Conservation (phyloP, 2,888 invertebrate genomes). For the Dorcus parallelipipedus region DNA sequence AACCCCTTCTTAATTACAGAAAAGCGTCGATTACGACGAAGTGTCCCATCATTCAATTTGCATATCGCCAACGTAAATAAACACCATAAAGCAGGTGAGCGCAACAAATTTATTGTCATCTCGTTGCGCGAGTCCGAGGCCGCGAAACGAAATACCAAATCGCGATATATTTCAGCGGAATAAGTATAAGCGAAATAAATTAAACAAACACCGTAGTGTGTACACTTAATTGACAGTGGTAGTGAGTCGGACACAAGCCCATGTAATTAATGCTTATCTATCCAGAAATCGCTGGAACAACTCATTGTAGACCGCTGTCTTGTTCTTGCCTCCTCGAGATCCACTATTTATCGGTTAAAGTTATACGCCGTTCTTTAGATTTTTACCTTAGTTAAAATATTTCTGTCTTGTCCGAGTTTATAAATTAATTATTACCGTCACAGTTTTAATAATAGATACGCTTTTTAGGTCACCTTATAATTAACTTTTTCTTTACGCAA, state of each 20-base stretch:
- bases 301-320: conserved; percentile 23
- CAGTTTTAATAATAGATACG: too few species aligned
- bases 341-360: conserved; percentile 5
- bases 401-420: not conserved
- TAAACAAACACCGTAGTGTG: conserved; percentile 38
- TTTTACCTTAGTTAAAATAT: conserved; percentile 4
- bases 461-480: too few species aligned
- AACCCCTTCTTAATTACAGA: conserved; percentile 11
- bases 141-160: conserved; percentile 1
- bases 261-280: conserved; percentile 47
- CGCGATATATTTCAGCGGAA: conserved; percentile 6
- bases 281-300: conserved; percentile 38
- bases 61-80: conserved; percentile 11
- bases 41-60: conserved; percentile 1
- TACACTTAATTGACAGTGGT: conserved; percentile 44
- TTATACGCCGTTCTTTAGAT: conserved; percentile 8
- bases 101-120: conserved; percentile 8
- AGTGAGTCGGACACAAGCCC: conserved; percentile 39
- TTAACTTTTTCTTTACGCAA: too few species aligned
- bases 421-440: too few species aligned
- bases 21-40: conserved; percentile 6
- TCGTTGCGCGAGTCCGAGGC: not conserved
- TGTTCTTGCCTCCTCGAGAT: not conserved
- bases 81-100: conserved; percentile 14
- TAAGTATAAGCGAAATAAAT: conserved; percentile 32